A percentile compares a stretch with the other conserved stretches of the same genome.
Conservation (phyloP, 2,113 vertebrate genomes). For the Xiphophorus maculatus region DNA sequence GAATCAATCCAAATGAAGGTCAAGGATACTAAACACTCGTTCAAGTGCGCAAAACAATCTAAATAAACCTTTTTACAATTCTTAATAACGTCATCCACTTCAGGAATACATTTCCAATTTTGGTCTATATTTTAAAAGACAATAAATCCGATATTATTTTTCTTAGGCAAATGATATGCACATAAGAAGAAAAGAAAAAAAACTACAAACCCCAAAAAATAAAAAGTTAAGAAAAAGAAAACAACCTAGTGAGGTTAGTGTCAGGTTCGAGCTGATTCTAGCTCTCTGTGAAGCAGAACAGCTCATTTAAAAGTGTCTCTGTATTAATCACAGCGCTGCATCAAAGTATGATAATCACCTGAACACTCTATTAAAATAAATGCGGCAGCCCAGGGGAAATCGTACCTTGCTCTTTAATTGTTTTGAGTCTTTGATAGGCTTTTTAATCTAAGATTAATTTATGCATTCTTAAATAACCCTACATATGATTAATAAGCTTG, state of each 20-base stretch:
- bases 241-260: conserved; percentile 86
- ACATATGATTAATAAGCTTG: conserved; percentile 99
- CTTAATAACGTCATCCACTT: not conserved
- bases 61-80: not conserved
- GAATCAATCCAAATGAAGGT: conserved; percentile 7
- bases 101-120: not conserved
- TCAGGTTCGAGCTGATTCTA: conserved; percentile 87
- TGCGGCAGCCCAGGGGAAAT: conserved; percentile 98
- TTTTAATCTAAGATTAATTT: conserved; percentile 99
- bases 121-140: conserved; percentile 4
- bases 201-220: not conserved
- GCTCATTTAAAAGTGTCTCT: conserved; percentile 95
- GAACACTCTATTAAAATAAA: conserved; percentile 99
- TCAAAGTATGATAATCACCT: conserved; percentile 99
- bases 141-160: not conserved
- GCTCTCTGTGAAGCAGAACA: conserved; percentile 78
- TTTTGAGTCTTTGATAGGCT: conserved; percentile 99
- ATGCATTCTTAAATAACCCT: conserved; percentile 99
- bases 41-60: not conserved
- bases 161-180: not conserved
- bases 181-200: not conserved
- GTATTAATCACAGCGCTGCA: conserved; percentile 98
- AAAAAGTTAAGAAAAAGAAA: not conserved
- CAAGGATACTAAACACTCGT: not conserved
- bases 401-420: conserved; percentile 99